A percentile compares a stretch with the other conserved stretches of the same genome.
phyloP scores from a whole-genome alignment of 2,797 vertebrate genomes.

The Acridotheres tristis region DNA sequence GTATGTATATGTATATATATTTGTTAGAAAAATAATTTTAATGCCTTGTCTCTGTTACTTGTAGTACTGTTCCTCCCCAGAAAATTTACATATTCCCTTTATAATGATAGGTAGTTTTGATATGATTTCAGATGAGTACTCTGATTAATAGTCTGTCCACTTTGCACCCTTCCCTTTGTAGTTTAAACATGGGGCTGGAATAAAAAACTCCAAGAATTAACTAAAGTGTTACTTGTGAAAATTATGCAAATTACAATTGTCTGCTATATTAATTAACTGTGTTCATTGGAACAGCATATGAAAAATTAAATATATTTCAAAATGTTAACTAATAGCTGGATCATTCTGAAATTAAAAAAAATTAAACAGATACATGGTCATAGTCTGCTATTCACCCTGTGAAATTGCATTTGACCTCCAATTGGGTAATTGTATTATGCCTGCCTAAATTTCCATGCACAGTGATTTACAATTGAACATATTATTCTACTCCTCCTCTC shows the following conservation, averaged over 20 bases:
- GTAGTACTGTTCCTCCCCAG: not conserved
- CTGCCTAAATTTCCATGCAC: slow-evolving; percentile 48
- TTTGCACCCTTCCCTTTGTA: not conserved
- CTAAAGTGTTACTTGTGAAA: not conserved
- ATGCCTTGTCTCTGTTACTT: not conserved
- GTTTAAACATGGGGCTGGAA: not conserved
- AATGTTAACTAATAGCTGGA: slow-evolving; percentile 39
- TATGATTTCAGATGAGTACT: not conserved
- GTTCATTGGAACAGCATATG: slow-evolving; percentile 21
- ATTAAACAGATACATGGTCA: slow-evolving; percentile 32
- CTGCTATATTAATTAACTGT: slow-evolving; percentile 44
- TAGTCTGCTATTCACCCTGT: slow-evolving; percentile 60
- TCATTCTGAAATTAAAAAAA: slow-evolving; percentile 50
- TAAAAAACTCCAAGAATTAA: not conserved
- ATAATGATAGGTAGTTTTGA: not conserved
- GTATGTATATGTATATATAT: no score
- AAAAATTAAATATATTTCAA: slow-evolving; percentile 50
- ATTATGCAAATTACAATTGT: slow-evolving; percentile 30
- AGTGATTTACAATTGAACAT: slow-evolving; percentile 51
- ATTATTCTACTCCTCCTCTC: slow-evolving; percentile 27
- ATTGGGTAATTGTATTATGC: slow-evolving; percentile 44
- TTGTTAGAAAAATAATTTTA: not conserved
- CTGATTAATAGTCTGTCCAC: not conserved
- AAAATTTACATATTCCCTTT: not conserved
- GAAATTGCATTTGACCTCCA: slow-evolving; percentile 64